Evolutionary conservation across 1,140 invertebrate species (phyloP).

Genomic region (Cotesia typhae): DNA sequence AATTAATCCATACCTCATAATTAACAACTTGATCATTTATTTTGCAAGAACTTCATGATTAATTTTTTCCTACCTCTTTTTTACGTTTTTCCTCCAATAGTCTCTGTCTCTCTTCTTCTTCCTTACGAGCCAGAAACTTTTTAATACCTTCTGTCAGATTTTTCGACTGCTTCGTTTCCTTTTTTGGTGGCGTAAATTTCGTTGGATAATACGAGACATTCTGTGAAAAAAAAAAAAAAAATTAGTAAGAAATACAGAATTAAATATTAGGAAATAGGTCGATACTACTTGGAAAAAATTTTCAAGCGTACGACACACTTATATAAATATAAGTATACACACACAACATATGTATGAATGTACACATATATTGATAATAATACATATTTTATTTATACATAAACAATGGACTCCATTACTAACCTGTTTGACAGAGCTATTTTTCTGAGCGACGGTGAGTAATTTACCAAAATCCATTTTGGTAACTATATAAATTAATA

Average conservation of each 20-base stretch:
- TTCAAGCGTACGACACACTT: background rate
- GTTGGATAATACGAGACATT: slow-evolving; percentile 75
- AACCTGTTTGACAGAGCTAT: slow-evolving; percentile 59
- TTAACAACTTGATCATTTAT: no score
- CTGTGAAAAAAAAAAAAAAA: slow-evolving; percentile 42
- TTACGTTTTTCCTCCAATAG: slow-evolving; percentile 73
- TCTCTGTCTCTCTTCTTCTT: slow-evolving; percentile 79
- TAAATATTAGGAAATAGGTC: slow-evolving; percentile 26
- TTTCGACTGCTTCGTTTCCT: slow-evolving; percentile 74
- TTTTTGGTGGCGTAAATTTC: slow-evolving; percentile 83
- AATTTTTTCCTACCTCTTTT: slow-evolving; percentile 59
- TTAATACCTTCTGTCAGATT: slow-evolving; percentile 79
- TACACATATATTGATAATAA: background rate
- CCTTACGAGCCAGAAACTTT: slow-evolving; percentile 82
- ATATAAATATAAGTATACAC: background rate
- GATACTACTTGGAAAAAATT: slow-evolving; percentile 20
- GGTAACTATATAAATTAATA: background rate
- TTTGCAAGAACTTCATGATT: no score
- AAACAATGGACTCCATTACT: slow-evolving; percentile 27
- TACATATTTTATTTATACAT: background rate
- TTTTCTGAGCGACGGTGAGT: slow-evolving; percentile 70
- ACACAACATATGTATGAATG: background rate
- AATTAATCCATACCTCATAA: no score
- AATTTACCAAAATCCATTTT: slow-evolving; percentile 73
- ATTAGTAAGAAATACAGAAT: slow-evolving; percentile 8